Base-by-base conservation (phyloP, 2,113 vertebrate genomes). In the Melanocharis versteri region DNA sequence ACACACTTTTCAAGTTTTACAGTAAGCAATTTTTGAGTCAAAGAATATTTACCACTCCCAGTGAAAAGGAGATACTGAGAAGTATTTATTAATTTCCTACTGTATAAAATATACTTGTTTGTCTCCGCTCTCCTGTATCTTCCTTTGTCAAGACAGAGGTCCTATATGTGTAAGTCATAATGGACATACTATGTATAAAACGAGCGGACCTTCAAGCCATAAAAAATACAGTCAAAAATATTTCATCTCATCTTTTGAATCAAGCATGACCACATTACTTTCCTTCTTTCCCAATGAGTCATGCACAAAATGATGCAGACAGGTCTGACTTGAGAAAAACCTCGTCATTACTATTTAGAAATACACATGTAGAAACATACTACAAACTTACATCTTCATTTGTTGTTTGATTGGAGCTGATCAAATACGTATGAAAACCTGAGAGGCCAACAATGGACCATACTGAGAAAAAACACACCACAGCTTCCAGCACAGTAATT, bases 371-470 rank as follows among this genome's bases (percentile, higher is more conserved):
- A 72, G 39, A 19, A 10, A 69, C 13, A 85, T 3, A 24, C 27
- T 37, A 28, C 33, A 22, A 82, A 99, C 99, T 99, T 98, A 99
- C 99, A 64, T 99, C 99, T 98, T 99, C 99, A 72, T 99, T 99
- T 56, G 99, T 99, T 57, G 99, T 99, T 99, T 99, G 99, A 98
- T 99, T 99, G 97, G 99, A 99, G 98, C 99, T 99, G 98, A 99
- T 99, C 97, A 99, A 98, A 97, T 99, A 99, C 0, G 99, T 99
- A 97, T 99, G 99, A 98, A 99, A 99, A 73, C 99, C 99, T 53
- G 99, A 99, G 93, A 99, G 99, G 72, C 99, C 99, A 76, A 99
- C 99, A 89, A 99, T 99, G 57, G 99, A 99, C 99, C 99, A 99
- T 64, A 99, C 99, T 4, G 99, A 99, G 97, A 99, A 99, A 97